These are phyloP conservation scores for Geophilus truncorum DNA, from an alignment of 2,888 invertebrate genomes.

Conservation along the genomic window DNA sequence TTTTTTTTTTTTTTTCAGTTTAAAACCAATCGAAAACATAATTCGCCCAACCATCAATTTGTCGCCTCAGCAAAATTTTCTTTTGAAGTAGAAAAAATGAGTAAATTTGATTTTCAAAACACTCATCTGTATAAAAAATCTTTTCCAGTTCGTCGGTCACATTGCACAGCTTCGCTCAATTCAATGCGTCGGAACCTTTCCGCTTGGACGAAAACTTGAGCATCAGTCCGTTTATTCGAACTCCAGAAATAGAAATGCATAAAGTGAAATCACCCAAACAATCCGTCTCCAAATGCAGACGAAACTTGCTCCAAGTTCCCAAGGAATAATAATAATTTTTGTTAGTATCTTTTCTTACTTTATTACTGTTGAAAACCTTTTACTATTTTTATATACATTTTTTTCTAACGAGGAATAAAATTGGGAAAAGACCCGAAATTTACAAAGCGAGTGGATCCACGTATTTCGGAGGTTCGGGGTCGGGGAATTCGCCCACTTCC, in stretches of 20 bases:
- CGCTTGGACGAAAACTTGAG: background rate
- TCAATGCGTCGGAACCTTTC: background rate
- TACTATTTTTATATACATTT: background rate
- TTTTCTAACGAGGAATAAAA: background rate
- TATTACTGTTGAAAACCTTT: background rate
- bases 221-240: background rate
- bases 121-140: too few relatives aligned
- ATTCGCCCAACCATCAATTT: background rate
- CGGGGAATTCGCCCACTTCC: slow-evolving; percentile 67
- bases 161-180: background rate
- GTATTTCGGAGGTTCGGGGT: slow-evolving; percentile 56
- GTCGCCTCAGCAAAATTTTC: background rate
- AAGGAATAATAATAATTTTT: background rate
- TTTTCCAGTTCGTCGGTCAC: background rate
- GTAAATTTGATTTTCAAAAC: background rate
- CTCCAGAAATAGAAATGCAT: slow-evolving; percentile 7
- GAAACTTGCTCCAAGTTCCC: background rate
- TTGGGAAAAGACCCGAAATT: background rate
- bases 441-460: background rate
- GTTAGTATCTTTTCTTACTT: background rate
- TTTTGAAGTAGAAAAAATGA: background rate
- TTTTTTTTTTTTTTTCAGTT: background rate
- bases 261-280: background rate
- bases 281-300: background rate
- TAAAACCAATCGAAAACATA: background rate